Evolutionary conservation across 2,797 vertebrate species (phyloP).

Genomic region (Kryptolebias ocellatus): DNA sequence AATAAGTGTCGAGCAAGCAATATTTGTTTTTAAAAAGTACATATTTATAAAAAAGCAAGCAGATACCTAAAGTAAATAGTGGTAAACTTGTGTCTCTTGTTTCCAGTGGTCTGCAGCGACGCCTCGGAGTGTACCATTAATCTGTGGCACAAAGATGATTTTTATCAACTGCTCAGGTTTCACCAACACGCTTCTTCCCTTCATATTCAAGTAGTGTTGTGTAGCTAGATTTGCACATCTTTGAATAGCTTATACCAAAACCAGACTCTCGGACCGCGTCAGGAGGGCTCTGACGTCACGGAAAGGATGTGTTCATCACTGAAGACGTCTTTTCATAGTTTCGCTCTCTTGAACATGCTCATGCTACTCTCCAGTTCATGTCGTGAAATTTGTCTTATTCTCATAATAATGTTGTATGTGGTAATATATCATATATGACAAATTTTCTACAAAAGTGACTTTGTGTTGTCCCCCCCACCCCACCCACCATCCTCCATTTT

Average conservation of each 20-base stretch:
- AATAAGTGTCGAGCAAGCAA: constrained; percentile 71
- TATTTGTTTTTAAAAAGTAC: constrained; percentile 69
- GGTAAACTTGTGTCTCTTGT: constrained; percentile 77
- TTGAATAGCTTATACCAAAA: constrained; percentile 85
- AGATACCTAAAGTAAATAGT: constrained; percentile 78
- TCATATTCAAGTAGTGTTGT: constrained; percentile 85
- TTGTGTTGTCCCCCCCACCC: constrained; percentile 13
- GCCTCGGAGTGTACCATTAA: constrained; percentile 74
- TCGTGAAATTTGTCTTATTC: constrained; percentile 63
- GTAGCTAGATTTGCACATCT: constrained; percentile 78
- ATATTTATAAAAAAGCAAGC: constrained; percentile 76
- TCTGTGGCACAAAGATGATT: constrained; percentile 75
- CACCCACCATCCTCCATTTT: constrained; percentile 23
- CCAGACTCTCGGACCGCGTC: constrained; percentile 70
- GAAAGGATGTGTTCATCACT: constrained; percentile 58
- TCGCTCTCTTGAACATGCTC: constrained; percentile 66
- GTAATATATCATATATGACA: constrained; percentile 68
- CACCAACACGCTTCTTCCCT: constrained; percentile 73
- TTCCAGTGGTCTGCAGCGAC: constrained; percentile 79
- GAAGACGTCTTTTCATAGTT: constrained; percentile 54
- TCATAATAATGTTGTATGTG: constrained; percentile 61
- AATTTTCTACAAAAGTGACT: constrained; percentile 56
- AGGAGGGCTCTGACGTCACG: constrained; percentile 64
- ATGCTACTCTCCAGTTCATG: constrained; percentile 76
- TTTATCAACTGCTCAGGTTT: constrained; percentile 63